Evolutionary conservation across 2,113 vertebrate genomes (phyloP), one percentile per base, ranked within the genome.

Genomic region (Trematomus loennbergii): DNA sequence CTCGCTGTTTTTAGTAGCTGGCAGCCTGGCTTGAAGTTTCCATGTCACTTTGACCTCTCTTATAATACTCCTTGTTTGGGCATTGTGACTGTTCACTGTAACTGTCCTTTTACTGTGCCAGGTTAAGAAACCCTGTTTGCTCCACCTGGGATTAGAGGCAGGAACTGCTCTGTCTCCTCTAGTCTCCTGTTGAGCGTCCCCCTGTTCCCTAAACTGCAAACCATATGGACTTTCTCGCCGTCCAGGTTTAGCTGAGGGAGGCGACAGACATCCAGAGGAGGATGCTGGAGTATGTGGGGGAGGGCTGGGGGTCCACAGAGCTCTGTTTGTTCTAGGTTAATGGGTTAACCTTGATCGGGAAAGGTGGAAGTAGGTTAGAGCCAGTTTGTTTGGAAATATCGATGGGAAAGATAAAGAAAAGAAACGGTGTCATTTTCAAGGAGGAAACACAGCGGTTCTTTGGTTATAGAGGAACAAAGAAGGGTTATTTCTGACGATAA

Each of bases 181-280:
- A 61, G 72, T 66, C 11, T 72, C 71, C 36, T 40, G 36, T 40
- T 40, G 36, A 40, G 36, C 36, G 7, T 40, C 64, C 63, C 11
- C 58, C 13, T 60, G 49, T 52, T 85, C 65, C 86, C 84, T 87
- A 78, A 93, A 91, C 90, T 80, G 69, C 76, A 90, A 89, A 93
- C 84, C 91, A 92, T 88, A 91, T 93, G 89, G 85, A 78, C 61
- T 62, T 15, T 13, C 17, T 72, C 68, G 70, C 40, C 2, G 13
- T 81, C 62, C 74, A 20, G 66, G 72, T 76, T 25, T 62, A 67
- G 40, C 13, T 20, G 69, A 81, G 75, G 66, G 71, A 80, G 79
- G 70, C 66, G 77, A 68, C 13, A 67, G 67, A 63, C 6, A 36
- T 78, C 70, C 50, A 68, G 72, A 75, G 65, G 76, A 86, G 85